Evolutionary conservation across 2,888 invertebrate genomes (phyloP).

Genomic region (Sisyra terminalis): DNA sequence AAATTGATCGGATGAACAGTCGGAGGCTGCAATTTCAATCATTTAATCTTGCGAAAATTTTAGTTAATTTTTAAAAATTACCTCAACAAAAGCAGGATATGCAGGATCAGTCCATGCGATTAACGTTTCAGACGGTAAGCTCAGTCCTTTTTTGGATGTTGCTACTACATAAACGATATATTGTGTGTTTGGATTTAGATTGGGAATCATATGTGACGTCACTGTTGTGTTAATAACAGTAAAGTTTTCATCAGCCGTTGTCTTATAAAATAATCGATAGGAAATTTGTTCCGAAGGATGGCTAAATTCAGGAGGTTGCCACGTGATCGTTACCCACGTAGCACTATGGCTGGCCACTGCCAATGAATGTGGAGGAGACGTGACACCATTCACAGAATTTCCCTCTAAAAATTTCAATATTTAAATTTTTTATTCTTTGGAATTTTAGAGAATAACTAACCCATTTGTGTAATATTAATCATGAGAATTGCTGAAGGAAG

Average conservation of each 20-base stretch:
- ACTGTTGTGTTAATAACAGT: constrained; percentile 46
- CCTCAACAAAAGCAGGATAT: constrained; percentile 74
- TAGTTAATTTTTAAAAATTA: constrained; percentile 24
- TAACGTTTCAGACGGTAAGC: constrained; percentile 64
- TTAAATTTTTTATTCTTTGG: constrained; percentile 2
- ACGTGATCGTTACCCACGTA: constrained; percentile 63
- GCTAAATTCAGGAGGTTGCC: constrained; percentile 75
- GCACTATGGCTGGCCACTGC: constrained; percentile 65
- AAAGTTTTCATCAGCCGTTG: constrained; percentile 40
- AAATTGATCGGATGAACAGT: constrained; percentile 70
- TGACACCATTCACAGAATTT: constrained; percentile 35
- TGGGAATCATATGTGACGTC: constrained; percentile 52
- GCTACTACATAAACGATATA: constrained; percentile 66
- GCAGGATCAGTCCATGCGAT: constrained; percentile 80
- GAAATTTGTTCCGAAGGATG: constrained; percentile 61
- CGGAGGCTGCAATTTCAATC: constrained; percentile 41
- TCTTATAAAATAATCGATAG: constrained; percentile 54
- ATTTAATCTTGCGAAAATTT: not conserved
- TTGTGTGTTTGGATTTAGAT: constrained; percentile 62
- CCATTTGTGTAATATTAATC: constrained; percentile 45
- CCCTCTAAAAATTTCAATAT: constrained; percentile 9
- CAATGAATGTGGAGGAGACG: constrained; percentile 67
- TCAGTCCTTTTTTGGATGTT: constrained; percentile 48
- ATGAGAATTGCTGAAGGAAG: constrained; percentile 66
- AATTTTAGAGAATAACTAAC: constrained; percentile 21